Conservation (phyloP, 2,797 vertebrate species). For the Streptopelia turtur region DNA sequence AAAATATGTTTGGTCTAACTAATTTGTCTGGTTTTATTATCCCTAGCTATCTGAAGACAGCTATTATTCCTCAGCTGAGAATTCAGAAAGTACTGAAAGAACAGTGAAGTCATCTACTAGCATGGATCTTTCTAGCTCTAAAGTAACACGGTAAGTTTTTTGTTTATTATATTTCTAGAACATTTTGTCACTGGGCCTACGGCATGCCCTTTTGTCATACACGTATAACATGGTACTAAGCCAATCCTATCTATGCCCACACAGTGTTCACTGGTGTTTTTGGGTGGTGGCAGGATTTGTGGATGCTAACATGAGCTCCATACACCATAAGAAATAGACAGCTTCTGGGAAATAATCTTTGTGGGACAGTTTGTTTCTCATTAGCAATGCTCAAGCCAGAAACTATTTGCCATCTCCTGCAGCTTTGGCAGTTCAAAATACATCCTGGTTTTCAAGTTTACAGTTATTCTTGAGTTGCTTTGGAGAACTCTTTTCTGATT, state of each 20-base stretch:
- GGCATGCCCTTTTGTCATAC: background rate
- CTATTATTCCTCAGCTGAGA: constrained; percentile 6
- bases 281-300: background rate
- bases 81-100: constrained; percentile 36
- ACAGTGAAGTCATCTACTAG: background rate
- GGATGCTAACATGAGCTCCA: background rate
- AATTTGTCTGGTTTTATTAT: background rate
- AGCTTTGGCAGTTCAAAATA: background rate
- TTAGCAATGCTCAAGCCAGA: background rate
- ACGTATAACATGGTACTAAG: background rate
- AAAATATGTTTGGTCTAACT: background rate
- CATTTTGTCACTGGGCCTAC: background rate
- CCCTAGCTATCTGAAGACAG: constrained; percentile 67
- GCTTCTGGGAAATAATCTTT: background rate
- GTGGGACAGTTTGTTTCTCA: background rate
- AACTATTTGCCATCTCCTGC: background rate
- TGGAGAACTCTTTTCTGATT: background rate
- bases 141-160: constrained; percentile 68
- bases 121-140: background rate
- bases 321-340: background rate
- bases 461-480: background rate
- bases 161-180: background rate
- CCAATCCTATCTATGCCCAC: background rate
- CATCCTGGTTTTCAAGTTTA: background rate
- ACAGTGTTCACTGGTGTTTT: background rate